phyloP scores from a whole-genome alignment of 2,113 vertebrate genomes.

The Microcebus jonahi region DNA sequence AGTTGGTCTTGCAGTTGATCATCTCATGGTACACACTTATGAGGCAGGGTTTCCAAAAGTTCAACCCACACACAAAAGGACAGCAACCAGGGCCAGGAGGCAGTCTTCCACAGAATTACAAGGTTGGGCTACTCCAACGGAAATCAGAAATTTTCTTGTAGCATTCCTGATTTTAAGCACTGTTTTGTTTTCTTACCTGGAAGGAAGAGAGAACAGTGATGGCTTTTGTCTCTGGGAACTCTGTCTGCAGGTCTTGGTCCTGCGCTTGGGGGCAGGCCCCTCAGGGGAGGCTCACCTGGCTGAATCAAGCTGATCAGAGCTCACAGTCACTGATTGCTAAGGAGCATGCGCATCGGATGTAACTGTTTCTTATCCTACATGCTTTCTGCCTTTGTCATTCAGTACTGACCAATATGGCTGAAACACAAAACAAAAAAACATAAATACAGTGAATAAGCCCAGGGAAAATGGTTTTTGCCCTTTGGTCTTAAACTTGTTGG shows the following conservation, averaged over 20 bases:
- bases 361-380: not conserved
- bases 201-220: not conserved
- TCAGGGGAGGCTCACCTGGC: not conserved
- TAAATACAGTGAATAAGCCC: not conserved
- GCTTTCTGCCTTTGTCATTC: not conserved
- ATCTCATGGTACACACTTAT: not conserved
- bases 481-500: slow-evolving; percentile 36
- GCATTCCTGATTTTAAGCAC: not conserved
- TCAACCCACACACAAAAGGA: not conserved
- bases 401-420: not conserved
- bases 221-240: not conserved
- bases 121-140: not conserved
- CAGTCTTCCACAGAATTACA: not conserved
- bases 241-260: not conserved
- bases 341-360: not conserved
- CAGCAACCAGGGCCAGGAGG: not conserved
- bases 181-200: not conserved
- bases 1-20: not conserved
- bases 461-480: not conserved
- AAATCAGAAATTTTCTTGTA: not conserved
- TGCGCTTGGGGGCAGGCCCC: not conserved
- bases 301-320: not conserved
- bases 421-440: not conserved
- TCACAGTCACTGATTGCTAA: not conserved
- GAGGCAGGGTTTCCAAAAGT: not conserved